phyloP scores from a whole-genome alignment of 1,140 invertebrate genomes.

The Drosophila athabasca region DNA sequence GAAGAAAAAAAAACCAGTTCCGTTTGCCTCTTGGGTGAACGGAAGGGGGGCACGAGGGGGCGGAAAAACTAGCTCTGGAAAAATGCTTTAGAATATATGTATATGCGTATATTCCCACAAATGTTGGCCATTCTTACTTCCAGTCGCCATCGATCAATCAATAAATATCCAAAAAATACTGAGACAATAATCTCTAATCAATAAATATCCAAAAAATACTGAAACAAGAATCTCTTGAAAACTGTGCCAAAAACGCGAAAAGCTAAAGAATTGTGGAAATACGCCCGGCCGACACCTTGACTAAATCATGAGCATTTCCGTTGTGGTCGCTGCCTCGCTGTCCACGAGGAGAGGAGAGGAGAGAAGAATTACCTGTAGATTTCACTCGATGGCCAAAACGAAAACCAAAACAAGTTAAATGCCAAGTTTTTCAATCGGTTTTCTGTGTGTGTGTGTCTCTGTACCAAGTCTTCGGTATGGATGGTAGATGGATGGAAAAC shows the following conservation, averaged over 20 bases:
- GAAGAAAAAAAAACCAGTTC: conserved; percentile 20
- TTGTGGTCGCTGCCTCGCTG: conserved; percentile 45
- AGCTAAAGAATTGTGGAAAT: conserved; percentile 7
- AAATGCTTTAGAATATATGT: too few species aligned
- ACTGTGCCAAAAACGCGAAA: conserved; percentile 46
- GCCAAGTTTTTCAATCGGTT: conserved; percentile 67
- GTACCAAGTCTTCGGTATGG: conserved; percentile 1
- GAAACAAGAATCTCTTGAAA: background rate
- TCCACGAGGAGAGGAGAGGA: conserved; percentile 7
- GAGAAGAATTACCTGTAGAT: conserved; percentile 25
- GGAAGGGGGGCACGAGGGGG: too few species aligned
- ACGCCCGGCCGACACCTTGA: conserved; percentile 57
- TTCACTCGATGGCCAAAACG: conserved; percentile 30
- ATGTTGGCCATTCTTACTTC: too few species aligned
- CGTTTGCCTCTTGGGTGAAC: too few species aligned
- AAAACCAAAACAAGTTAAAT: conserved; percentile 48
- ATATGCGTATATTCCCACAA: too few species aligned
- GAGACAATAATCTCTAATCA: too few species aligned
- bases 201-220: too few species aligned
- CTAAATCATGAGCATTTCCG: conserved; percentile 72
- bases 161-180: too few species aligned
- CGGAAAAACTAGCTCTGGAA: too few species aligned
- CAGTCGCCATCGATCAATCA: background rate
- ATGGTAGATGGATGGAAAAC: conserved; percentile 58
- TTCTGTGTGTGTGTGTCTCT: conserved; percentile 8